Percentiles rank a stretch among this genome's conserved stretches.
Conservation (phyloP, 2,113 vertebrate genomes). For the Henicopernis longicauda region DNA sequence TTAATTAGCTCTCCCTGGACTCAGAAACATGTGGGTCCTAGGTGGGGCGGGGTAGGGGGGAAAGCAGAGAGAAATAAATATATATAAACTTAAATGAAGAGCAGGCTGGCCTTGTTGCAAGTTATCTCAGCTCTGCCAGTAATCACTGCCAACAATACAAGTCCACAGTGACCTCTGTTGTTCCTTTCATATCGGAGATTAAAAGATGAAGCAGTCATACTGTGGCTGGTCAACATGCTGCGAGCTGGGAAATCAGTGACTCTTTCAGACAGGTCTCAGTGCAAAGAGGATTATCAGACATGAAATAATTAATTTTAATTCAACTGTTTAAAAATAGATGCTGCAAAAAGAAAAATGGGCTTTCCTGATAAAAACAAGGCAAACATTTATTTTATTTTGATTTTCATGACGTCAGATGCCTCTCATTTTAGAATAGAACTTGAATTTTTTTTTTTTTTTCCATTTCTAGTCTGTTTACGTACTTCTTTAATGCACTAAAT, state of each 20-base stretch:
- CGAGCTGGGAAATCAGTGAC: neutral
- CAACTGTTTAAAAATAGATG: neutral
- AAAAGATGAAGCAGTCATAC: neutral
- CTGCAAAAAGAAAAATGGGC: neutral
- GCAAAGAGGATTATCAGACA: neutral
- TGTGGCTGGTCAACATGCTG: neutral
- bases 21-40: neutral
- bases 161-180: constrained; percentile 57
- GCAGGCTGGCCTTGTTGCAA: neutral
- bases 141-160: constrained; percentile 20
- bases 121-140: neutral
- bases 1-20: constrained; percentile 53
- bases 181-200: constrained; percentile 46
- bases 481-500: neutral
- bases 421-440: neutral
- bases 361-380: neutral
- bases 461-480: neutral
- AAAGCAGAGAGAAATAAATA: constrained; percentile 18
- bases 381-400: neutral
- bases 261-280: neutral
- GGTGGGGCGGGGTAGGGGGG: neutral
- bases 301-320: constrained; percentile 21
- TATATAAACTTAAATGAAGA: constrained; percentile 28
- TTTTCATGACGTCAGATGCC: neutral
- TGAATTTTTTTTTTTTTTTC: neutral